Base-by-base conservation (phyloP, 2,113 vertebrate genomes). In the Barnardius zonarius region DNA sequence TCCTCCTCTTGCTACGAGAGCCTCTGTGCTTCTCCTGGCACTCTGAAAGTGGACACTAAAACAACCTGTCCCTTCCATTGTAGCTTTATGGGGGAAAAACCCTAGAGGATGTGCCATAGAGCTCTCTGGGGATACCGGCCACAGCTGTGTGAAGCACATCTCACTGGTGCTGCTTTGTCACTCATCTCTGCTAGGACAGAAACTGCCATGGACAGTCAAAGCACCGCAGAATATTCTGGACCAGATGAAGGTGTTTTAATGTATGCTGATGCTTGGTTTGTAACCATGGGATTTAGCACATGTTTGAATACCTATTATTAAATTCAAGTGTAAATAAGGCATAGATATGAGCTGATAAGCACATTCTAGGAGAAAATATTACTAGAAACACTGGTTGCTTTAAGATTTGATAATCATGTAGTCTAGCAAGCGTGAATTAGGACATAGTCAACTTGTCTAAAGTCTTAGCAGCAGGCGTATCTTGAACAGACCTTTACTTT, bases 281-380 rank as follows among this genome's bases (percentile, higher is more conserved):
- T 4, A 77, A 44, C 59, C 1, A 1, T 62, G n/a, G 43, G 59
- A 24, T 86, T 92, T 86, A 86, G 68, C 80, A 74, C 77, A 27
- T 4, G 35, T 91, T 85, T 97, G 75, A 83, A 88, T 87, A 49
- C 4, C 11, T 90, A 62, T 61, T 92, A 64, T 77, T 77, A 66
- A 76, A 74, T 85, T 82, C 81, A n/a, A 25, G n/a, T 52, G 59
- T 76, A 92, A 91, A 92, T 92, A 91, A 74, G 49, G 54, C 41
- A 51, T 80, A 94, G 90, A 76, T 83, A 79, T 83, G 73, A 93
- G 73, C 88, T 78, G 94, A 93, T 86, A 93, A 54, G 37, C 31
- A 39, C 2, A 2, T 66, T 86, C 64, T 51, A 31, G 52, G 49
- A 46, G 52, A 51, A 90, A 92, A 66, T 68, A 57, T 9, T 41